These are phyloP conservation scores for Tylochromis polylepis DNA, from an alignment of 2,113 vertebrate species.

Conservation along the genomic window DNA sequence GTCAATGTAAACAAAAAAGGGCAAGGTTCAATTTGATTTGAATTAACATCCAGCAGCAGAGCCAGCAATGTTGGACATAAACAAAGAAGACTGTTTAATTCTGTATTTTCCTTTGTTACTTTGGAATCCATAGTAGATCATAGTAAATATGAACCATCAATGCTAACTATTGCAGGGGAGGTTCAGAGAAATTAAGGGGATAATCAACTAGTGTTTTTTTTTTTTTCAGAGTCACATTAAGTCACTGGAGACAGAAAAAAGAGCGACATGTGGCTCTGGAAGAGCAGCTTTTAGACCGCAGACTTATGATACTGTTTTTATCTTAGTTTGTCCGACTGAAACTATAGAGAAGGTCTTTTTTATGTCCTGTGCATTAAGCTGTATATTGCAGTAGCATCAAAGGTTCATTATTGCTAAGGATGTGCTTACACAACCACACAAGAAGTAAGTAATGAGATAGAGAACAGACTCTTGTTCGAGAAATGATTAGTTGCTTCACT, in stretches of 20 bases:
- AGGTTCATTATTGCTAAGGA: background rate
- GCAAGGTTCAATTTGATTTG: background rate
- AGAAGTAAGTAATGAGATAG: background rate
- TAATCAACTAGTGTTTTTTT: background rate
- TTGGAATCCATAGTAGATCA: background rate
- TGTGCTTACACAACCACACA: background rate
- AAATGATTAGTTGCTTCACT: background rate
- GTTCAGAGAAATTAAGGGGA: background rate
- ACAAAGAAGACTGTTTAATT: background rate
- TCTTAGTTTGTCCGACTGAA: background rate
- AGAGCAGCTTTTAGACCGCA: background rate
- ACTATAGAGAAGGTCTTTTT: background rate
- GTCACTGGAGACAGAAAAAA: background rate
- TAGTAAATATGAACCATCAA: background rate
- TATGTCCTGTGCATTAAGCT: background rate
- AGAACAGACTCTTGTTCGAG: background rate
- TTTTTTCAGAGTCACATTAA: background rate
- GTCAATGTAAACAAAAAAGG: background rate
- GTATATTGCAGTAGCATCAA: background rate
- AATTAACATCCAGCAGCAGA: background rate
- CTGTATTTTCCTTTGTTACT: background rate
- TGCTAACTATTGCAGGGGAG: background rate
- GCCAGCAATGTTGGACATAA: background rate
- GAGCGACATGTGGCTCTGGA: background rate
- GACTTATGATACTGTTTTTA: background rate